Evolutionary conservation across 2,797 vertebrate genomes (phyloP).

Genomic region (Mastacembelus armatus): DNA sequence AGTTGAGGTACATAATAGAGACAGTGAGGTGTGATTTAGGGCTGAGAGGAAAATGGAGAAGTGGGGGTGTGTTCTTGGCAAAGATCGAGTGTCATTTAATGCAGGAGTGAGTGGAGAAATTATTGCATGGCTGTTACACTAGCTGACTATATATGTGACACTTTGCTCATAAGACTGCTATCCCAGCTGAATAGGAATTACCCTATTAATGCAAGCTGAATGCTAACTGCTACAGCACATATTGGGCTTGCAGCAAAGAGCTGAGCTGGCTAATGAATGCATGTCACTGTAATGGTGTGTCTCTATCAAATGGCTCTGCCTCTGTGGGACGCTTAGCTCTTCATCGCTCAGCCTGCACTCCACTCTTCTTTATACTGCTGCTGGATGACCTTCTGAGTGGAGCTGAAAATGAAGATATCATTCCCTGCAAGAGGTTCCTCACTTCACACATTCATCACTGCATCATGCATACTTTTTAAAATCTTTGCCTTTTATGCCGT

Average conservation of each 20-base stretch:
- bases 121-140: conserved; percentile 68
- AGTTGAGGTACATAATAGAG: conserved; percentile 55
- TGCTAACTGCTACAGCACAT: conserved; percentile 67
- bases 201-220: conserved; percentile 70
- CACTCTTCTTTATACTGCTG: conserved; percentile 41
- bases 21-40: conserved; percentile 69
- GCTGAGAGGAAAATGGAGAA: conserved; percentile 45
- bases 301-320: conserved; percentile 64
- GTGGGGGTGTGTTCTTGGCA: conserved; percentile 56
- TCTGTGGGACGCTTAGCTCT: conserved; percentile 56
- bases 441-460: conserved; percentile 1
- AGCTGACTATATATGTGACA: conserved; percentile 71
- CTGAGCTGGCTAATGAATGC: conserved; percentile 76
- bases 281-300: conserved; percentile 70
- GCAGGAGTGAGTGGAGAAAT: conserved; percentile 66
- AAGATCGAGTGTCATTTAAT: conserved; percentile 77
- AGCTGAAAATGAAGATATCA: conserved; percentile 41
- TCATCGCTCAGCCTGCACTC: conserved; percentile 42
- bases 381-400: conserved; percentile 63
- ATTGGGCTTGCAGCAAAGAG: conserved; percentile 66
- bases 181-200: conserved; percentile 75
- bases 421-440: conserved; percentile 11
- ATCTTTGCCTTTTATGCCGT: conserved; percentile 22
- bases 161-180: conserved; percentile 66
- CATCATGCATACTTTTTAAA: not conserved